Evolutionary conservation across 2,797 vertebrate genomes (phyloP), one percentile per base, ranked within the genome.

Genomic region (Hypotaenidia philippensis): DNA sequence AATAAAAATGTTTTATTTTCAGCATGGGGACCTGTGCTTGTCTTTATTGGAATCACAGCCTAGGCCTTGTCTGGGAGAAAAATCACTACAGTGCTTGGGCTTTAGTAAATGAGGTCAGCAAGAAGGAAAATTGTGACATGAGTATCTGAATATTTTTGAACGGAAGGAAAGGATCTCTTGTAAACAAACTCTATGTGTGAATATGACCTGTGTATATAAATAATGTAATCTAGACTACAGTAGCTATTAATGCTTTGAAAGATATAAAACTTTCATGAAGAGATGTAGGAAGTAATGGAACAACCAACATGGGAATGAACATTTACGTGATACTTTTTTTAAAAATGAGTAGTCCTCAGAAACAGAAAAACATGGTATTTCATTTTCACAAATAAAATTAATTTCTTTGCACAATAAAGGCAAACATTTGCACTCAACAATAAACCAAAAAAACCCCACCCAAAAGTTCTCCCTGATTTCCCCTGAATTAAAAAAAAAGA

Each of bases 1-100:
- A 94, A 95, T 95, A 90, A 96, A 95, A 95, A 94, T 94, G 83
- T 76, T 97, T 96, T 90, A 86, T 93, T 94, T 95, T 86, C 85
- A 90, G 65, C 85, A 81, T 40, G 85, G 91, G 85, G 55, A 79
- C 63, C n/a, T 41, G 57, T 88, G 80, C 72, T 94, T 95, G 80
- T 90, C 90, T 90, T 96, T 93, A 94, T 90, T 90, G 91, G 93
- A 96, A 94, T 88, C 89, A 86, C 47, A 90, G 41, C 34, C 80
- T 50, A 65, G 90, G n/a, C 40, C 69, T 92, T 87, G 63, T 93
- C 91, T 92, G 69, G 56, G 41, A 96, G 68, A 92, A 94, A 95
- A 95, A 95, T 94, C 87, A 61, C 79, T 57, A 45, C 60, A 1
- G 0, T 63, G 55, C 44, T 69, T 59, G 27, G 45, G 78, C 47